Evolutionary conservation across 2,888 invertebrate genomes (phyloP).

Genomic region (Limnephilus auricula): DNA sequence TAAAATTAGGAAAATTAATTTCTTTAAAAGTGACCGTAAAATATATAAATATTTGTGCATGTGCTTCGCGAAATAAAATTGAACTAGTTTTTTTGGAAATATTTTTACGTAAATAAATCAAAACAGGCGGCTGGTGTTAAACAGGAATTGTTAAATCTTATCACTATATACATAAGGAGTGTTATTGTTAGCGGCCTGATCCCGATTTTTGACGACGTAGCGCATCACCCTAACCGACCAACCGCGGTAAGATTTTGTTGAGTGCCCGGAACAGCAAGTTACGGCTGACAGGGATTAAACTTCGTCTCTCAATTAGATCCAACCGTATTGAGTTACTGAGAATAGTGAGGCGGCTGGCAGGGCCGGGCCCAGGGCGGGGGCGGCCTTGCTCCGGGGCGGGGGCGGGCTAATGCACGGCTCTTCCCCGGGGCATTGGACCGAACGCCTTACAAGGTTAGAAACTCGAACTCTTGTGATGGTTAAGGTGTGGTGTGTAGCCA

Average conservation of each 20-base stretch:
- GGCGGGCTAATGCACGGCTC: slow-evolving; percentile 10
- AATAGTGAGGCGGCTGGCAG: not conserved
- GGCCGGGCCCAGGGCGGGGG: not conserved
- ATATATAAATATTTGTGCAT: too few species aligned
- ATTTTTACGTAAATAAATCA: too few species aligned
- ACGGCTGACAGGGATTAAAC: slow-evolving; percentile 12
- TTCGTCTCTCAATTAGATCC: not conserved
- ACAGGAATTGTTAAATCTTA: too few species aligned
- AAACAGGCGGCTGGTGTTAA: too few species aligned
- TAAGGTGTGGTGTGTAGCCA: not conserved
- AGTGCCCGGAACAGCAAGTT: not conserved
- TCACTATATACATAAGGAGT: too few species aligned
- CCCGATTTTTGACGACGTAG: too few species aligned
- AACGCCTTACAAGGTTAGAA: not conserved
- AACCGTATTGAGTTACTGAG: not conserved
- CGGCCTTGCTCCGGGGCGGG: not conserved
- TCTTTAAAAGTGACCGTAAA: too few species aligned
- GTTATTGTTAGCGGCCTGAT: too few species aligned
- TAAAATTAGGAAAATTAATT: too few species aligned
- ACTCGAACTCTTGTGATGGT: not conserved
- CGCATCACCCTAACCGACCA: not conserved
- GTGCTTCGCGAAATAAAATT: too few species aligned
- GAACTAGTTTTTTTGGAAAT: too few species aligned
- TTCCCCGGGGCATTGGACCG: not conserved
- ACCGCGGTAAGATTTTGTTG: not conserved